These are phyloP conservation scores for Cassiopea xamachana DNA, from an alignment of 30 jellyfish, hydroid and myxozoan species.

Conservation along the genomic window DNA sequence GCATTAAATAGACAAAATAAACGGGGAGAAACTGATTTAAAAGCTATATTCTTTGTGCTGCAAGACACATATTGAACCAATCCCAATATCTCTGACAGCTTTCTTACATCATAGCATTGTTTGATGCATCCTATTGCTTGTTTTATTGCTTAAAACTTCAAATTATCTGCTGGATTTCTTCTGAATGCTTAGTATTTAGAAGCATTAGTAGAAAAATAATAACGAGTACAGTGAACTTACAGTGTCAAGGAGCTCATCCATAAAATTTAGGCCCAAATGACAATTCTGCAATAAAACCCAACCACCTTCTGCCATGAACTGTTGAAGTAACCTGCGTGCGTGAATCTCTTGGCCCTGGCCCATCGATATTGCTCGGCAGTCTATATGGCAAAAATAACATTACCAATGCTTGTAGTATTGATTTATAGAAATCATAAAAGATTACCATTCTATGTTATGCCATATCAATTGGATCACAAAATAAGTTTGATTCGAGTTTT, in stretches of 20 bases:
- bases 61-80: no score
- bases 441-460: neutral
- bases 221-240: slow-evolving; percentile 6
- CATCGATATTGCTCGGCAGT: slow-evolving; percentile 89
- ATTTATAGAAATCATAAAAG: neutral
- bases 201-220: neutral
- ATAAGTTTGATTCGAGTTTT: no score
- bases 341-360: slow-evolving; percentile 97
- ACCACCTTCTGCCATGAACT: slow-evolving; percentile 87
- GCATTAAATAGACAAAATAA: no score
- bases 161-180: no score
- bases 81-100: no score
- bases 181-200: neutral
- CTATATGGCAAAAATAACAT: slow-evolving; percentile 30
- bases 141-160: no score
- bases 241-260: slow-evolving; percentile 89
- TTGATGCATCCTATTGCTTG: no score
- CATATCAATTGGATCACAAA: neutral
- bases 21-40: no score
- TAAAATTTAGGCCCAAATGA: slow-evolving; percentile 84
- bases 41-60: no score
- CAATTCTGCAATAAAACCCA: slow-evolving; percentile 93
- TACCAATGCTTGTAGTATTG: neutral
- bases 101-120: no score
- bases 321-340: slow-evolving; percentile 86